These are phyloP conservation scores for Aleiodes sp. DNA, from an alignment of 1,140 invertebrate species.

Conservation along the genomic window DNA sequence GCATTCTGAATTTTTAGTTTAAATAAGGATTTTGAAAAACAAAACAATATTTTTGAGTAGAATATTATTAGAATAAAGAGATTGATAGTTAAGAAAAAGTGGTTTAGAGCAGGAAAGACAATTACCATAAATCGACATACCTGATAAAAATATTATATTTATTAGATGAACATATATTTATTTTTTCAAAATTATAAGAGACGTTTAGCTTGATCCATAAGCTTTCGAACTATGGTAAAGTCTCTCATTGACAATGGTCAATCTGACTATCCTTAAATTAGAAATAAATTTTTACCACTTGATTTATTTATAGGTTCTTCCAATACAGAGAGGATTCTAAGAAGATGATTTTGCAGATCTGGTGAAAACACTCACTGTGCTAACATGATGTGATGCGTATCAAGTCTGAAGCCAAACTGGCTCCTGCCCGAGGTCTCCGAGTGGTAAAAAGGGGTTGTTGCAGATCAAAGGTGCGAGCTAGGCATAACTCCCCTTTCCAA, in stretches of 20 bases:
- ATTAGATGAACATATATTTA: too few relatives aligned
- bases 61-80: too few relatives aligned
- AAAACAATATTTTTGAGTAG: too few relatives aligned
- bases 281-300: neutral
- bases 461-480: constrained; percentile 21
- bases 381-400: constrained; percentile 59
- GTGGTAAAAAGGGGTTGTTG: constrained; percentile 55
- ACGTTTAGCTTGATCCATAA: too few relatives aligned
- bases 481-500: constrained; percentile 1
- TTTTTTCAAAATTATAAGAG: too few relatives aligned
- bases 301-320: neutral
- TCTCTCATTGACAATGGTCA: too few relatives aligned
- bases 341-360: neutral
- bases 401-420: constrained; percentile 62
- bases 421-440: constrained; percentile 21
- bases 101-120: too few relatives aligned
- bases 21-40: neutral
- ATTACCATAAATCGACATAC: too few relatives aligned
- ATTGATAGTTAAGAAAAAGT: too few relatives aligned
- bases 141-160: too few relatives aligned
- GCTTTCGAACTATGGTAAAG: too few relatives aligned
- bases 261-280: neutral
- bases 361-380: constrained; percentile 16
- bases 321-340: neutral
- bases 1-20: constrained; percentile 16